Evolutionary conservation across 2,888 invertebrate genomes (phyloP).

Genomic region (Mylabris sibirica): DNA sequence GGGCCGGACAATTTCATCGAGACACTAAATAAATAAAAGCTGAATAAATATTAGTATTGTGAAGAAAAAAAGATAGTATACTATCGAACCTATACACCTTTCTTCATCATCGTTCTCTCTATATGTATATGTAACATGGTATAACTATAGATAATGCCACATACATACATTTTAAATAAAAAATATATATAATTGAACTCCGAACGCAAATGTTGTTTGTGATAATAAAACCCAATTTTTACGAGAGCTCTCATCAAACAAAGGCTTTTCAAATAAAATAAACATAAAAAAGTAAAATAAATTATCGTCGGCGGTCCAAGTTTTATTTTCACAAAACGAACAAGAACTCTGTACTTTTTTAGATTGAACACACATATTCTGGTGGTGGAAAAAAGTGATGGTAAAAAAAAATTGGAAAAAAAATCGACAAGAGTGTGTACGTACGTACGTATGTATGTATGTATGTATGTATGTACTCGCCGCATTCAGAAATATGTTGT

Average conservation of each 20-base stretch:
- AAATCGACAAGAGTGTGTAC: conserved; percentile 45
- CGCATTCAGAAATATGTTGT: conserved; percentile 47
- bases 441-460: conserved; percentile 23
- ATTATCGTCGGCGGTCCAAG: conserved; percentile 54
- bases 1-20: conserved; percentile 38
- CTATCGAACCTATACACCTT: not conserved
- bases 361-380: conserved; percentile 45
- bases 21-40: conserved; percentile 55
- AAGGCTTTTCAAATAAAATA: conserved; percentile 56
- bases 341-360: conserved; percentile 47
- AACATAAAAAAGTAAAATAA: conserved; percentile 58
- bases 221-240: conserved; percentile 62
- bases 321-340: conserved; percentile 55
- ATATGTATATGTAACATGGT: not conserved
- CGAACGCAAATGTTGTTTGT: conserved; percentile 61
- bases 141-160: conserved; percentile 23
- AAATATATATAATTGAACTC: conserved; percentile 60
- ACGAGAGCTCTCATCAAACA: conserved; percentile 59
- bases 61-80: conserved; percentile 45
- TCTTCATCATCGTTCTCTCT: not conserved
- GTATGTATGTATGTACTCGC: conserved; percentile 21
- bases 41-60: conserved; percentile 56
- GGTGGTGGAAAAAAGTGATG: not conserved
- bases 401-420: conserved; percentile 15
- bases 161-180: conserved; percentile 55